Evolutionary conservation across 2,113 vertebrate species (phyloP).

Genomic region (Embiotoca jacksoni): DNA sequence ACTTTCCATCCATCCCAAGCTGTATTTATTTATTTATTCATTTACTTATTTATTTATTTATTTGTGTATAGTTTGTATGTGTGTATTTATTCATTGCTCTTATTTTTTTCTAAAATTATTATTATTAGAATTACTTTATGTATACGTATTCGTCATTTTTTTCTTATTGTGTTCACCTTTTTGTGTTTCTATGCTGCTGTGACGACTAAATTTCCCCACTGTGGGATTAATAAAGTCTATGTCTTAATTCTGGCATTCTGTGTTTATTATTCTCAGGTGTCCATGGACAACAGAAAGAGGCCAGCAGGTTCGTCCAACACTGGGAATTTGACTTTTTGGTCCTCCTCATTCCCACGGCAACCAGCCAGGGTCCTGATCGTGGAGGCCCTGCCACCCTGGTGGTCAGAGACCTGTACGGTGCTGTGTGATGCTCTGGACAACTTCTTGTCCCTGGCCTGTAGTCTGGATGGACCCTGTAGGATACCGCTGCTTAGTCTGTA

Average conservation of each 20-base stretch:
- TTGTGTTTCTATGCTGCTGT: too few relatives aligned
- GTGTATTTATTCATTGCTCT: too few relatives aligned
- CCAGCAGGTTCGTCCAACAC: conserved; percentile 39
- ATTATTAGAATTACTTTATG: too few relatives aligned
- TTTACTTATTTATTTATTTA: neutral
- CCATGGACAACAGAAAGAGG: conserved; percentile 76
- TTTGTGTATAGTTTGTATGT: neutral
- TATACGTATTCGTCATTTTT: too few relatives aligned
- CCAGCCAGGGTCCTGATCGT: conserved; percentile 88
- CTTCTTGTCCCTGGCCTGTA: conserved; percentile 87
- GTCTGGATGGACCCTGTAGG: conserved; percentile 87
- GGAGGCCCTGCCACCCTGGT: conserved; percentile 86
- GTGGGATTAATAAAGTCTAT: too few relatives aligned
- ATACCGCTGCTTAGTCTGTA: conserved; percentile 92
- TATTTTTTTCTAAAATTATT: too few relatives aligned
- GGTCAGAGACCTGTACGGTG: conserved; percentile 83
- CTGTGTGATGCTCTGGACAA: conserved; percentile 93
- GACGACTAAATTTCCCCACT: too few relatives aligned
- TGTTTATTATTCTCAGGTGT: conserved; percentile 42
- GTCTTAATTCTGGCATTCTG: neutral
- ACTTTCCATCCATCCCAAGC: too few relatives aligned
- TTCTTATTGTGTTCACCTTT: too few relatives aligned
- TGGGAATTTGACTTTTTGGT: conserved; percentile 59
- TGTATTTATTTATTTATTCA: neutral
- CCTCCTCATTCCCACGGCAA: conserved; percentile 76